These are phyloP conservation scores for Gallinago undulata DNA, from an alignment of 2,113 vertebrate genomes.

Conservation along the genomic window DNA sequence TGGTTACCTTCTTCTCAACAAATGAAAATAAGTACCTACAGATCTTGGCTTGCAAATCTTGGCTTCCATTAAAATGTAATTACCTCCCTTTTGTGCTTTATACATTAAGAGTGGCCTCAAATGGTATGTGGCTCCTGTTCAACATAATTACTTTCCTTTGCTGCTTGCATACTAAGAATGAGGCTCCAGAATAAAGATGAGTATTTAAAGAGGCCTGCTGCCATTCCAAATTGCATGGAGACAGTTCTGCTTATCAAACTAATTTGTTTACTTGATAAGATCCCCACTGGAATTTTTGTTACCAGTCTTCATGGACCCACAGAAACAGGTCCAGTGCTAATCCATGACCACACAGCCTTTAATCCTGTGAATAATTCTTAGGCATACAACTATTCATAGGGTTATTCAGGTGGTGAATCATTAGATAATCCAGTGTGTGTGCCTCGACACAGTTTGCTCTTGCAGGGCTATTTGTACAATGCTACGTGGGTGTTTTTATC, in stretches of 20 bases:
- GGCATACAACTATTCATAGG: background rate
- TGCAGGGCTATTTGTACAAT: background rate
- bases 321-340: background rate
- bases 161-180: background rate
- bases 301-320: background rate
- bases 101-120: conserved; percentile 16
- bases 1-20: background rate
- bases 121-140: background rate
- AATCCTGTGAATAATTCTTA: background rate
- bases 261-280: background rate
- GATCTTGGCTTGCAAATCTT: conserved; percentile 7
- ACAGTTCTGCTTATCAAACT: background rate
- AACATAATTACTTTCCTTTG: conserved; percentile 28
- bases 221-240: background rate
- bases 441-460: background rate
- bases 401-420: background rate
- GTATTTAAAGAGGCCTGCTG: conserved; percentile 1
- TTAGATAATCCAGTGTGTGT: background rate
- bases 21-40: conserved; percentile 19
- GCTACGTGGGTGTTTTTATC: background rate
- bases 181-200: background rate
- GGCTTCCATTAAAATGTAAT: conserved; percentile 36
- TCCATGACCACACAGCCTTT: background rate
- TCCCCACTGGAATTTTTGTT: background rate
- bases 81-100: conserved; percentile 35